A percentile compares a stretch with the other conserved stretches of the same genome.
These are phyloP conservation scores for Eristalinus sepulchralis DNA, from an alignment of 2,888 invertebrate species.

Conservation along the genomic window DNA sequence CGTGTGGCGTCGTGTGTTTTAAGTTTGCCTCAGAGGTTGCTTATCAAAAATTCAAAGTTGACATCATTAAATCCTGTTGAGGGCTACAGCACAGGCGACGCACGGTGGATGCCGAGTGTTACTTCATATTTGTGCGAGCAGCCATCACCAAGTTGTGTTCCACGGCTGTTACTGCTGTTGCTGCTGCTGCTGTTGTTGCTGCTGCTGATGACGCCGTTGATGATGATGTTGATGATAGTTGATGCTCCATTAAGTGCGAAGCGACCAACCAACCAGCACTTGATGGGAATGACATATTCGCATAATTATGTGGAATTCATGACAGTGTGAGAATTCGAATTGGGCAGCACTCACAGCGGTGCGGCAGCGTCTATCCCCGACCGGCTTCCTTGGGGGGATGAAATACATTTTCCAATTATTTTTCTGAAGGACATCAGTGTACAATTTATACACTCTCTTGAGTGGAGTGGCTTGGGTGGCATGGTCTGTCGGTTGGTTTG, in stretches of 20 bases:
- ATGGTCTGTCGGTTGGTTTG: neutral
- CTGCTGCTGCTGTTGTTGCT: neutral
- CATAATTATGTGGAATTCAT: slow-evolving; percentile 68
- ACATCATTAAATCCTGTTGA: slow-evolving; percentile 59
- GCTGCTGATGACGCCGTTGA: slow-evolving; percentile 21
- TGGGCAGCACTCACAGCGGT: slow-evolving; percentile 54
- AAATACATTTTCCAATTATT: slow-evolving; percentile 69
- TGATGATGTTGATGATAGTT: slow-evolving; percentile 67
- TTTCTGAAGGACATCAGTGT: slow-evolving; percentile 51
- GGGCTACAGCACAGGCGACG: neutral
- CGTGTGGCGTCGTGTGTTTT: slow-evolving; percentile 39
- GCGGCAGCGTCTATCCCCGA: neutral
- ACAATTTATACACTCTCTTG: slow-evolving; percentile 16
- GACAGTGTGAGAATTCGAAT: slow-evolving; percentile 56
- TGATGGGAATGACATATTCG: slow-evolving; percentile 69
- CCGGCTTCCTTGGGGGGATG: slow-evolving; percentile 38
- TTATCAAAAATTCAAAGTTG: slow-evolving; percentile 70
- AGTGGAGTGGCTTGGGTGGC: slow-evolving; percentile 9
- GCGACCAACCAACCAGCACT: slow-evolving; percentile 69
- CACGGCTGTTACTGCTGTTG: slow-evolving; percentile 24
- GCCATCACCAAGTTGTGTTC: slow-evolving; percentile 14
- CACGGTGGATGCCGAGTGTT: slow-evolving; percentile 20
- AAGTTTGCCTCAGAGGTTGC: slow-evolving; percentile 58
- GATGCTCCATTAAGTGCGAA: slow-evolving; percentile 71
- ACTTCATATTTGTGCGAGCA: slow-evolving; percentile 50